A percentile compares a stretch with the other conserved stretches of the same genome.
Evolutionary conservation across 1,140 invertebrate species (phyloP).

Genomic region (Phymorhynchus buccinoides): DNA sequence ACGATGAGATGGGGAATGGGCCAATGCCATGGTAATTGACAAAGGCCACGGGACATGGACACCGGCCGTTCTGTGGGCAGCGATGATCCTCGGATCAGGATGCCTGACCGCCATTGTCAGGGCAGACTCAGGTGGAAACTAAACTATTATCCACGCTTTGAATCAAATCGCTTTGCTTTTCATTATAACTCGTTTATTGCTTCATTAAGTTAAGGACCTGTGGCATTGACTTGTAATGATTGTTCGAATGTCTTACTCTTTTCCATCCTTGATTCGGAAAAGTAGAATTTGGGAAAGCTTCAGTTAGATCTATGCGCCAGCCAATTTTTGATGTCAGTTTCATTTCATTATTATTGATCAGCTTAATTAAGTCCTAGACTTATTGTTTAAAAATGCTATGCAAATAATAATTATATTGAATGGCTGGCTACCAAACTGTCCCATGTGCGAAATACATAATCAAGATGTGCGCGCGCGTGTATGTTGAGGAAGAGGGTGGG

Average conservation of each 20-base stretch:
- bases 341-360: no score
- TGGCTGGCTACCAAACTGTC: no score
- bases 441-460: no score
- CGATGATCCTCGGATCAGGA: background rate
- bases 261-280: background rate
- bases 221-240: no score
- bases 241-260: background rate
- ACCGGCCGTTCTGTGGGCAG: background rate
- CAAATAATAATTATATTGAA: no score
- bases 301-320: no score
- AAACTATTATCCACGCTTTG: background rate
- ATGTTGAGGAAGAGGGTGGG: no score
- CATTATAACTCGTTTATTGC: background rate
- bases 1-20: background rate
- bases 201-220: no score
- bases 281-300: background rate
- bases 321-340: no score
- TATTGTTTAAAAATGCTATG: no score
- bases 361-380: no score
- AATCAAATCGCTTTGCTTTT: background rate
- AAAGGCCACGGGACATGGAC: background rate
- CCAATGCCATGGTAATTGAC: background rate
- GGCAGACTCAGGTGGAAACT: background rate
- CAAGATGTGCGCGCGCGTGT: no score
- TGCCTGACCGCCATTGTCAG: slow-evolving; percentile 2